Conservation (phyloP, 1,140 invertebrate species). For the Wasmannia auropunctata region DNA sequence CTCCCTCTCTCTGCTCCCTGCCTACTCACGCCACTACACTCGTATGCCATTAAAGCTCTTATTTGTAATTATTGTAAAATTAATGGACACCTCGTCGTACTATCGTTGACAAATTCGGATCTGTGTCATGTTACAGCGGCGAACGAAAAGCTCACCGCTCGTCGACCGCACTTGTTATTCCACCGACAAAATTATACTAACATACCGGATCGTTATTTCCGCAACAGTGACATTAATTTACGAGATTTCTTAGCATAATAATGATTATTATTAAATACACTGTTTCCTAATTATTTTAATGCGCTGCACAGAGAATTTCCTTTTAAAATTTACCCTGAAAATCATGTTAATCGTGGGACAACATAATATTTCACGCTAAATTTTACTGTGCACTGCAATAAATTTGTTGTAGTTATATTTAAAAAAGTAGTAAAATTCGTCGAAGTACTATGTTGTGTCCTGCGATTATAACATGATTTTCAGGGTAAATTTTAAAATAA, state of each 20-base stretch:
- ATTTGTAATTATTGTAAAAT: conserved; percentile 55
- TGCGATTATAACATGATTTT: too few species aligned
- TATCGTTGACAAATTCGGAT: conserved; percentile 25
- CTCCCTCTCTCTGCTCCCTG: too few species aligned
- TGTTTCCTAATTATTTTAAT: neutral
- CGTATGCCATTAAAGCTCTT: conserved; percentile 32
- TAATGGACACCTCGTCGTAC: conserved; percentile 35
- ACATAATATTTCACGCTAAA: too few species aligned
- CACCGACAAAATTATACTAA: neutral
- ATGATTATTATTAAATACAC: neutral
- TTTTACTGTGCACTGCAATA: too few species aligned
- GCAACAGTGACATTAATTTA: conserved; percentile 3
- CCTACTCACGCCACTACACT: neutral
- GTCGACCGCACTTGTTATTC: conserved; percentile 5
- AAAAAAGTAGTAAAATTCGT: too few species aligned
- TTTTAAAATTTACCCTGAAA: too few species aligned
- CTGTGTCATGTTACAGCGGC: conserved; percentile 11
- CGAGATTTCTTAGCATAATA: neutral
- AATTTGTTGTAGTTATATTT: too few species aligned
- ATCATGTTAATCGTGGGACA: too few species aligned
- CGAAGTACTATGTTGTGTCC: too few species aligned
- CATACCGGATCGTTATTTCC: neutral
- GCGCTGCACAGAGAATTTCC: too few species aligned
- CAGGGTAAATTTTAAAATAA: too few species aligned
- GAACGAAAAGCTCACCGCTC: neutral